Evolutionary conservation across 2,797 vertebrate genomes (phyloP).

Genomic region (Capromys pilorides): DNA sequence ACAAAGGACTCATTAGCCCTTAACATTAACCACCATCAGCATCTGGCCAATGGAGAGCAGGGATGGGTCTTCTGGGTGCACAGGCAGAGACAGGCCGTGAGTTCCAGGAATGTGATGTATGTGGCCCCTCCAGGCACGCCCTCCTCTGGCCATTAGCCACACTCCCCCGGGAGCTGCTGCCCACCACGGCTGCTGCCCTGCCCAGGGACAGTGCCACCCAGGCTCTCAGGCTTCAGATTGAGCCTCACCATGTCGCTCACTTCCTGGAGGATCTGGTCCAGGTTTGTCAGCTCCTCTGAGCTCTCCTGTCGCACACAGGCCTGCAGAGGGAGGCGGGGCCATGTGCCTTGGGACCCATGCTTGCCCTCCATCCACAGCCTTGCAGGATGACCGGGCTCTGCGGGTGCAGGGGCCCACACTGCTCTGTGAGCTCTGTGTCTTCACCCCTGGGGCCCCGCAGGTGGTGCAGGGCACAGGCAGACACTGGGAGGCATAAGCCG

Average conservation of each 20-base stretch:
- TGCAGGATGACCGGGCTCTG: not conserved
- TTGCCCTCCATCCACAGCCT: not conserved
- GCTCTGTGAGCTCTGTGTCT: fast-evolving
- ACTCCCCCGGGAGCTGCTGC: not conserved
- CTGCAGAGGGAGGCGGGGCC: not conserved
- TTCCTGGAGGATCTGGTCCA: not conserved
- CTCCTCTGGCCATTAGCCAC: not conserved
- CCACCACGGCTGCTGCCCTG: no score
- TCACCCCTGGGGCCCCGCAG: not conserved
- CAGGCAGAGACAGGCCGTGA: not conserved
- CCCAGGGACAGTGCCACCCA: fast-evolving
- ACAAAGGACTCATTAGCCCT: not conserved
- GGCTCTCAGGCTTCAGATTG: no score
- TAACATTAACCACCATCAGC: not conserved
- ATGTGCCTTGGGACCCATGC: fast-evolving
- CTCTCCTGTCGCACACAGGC: fast-evolving
- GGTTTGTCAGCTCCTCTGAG: not conserved
- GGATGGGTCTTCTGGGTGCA: not conserved
- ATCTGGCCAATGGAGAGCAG: not conserved
- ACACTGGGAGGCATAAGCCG: not conserved
- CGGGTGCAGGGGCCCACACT: fast-evolving
- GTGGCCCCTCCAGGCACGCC: not conserved
- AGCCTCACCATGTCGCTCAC: not conserved
- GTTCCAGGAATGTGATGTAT: not conserved
- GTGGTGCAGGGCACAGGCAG: fast-evolving